Percentiles rank a stretch among this genome's conserved stretches.
phyloP scores from a whole-genome alignment of 37 sponge, comb jelly and placozoan species.

The Hexactinellida sp. region DNA sequence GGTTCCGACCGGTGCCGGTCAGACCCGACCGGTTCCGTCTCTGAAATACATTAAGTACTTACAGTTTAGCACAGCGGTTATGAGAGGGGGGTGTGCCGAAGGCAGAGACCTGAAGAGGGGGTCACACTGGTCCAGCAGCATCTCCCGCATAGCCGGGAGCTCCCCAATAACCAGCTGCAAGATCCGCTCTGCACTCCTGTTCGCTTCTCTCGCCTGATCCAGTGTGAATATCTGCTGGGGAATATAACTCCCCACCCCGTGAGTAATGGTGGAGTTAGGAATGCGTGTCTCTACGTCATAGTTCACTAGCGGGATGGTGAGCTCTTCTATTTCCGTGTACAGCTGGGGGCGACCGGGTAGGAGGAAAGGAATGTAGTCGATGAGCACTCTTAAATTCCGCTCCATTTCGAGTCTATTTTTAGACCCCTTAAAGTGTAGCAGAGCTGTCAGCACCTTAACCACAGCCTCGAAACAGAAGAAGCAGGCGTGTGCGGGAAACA shows the following conservation, averaged over 20 bases:
- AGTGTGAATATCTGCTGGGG: background rate
- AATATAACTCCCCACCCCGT: background rate
- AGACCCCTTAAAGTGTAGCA: background rate
- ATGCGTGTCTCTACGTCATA: background rate
- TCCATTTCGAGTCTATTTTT: background rate
- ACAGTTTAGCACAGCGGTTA: background rate
- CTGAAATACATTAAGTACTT: too few relatives aligned
- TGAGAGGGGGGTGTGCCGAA: background rate
- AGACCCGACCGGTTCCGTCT: too few relatives aligned
- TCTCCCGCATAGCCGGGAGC: background rate
- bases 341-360: background rate
- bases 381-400: background rate
- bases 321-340: background rate
- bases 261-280: background rate
- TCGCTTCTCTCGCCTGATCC: background rate
- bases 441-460: background rate
- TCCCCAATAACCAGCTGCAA: background rate
- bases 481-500: background rate
- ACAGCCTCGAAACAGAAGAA: background rate
- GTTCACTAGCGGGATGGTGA: background rate
- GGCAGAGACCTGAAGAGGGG: background rate
- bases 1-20: too few relatives aligned
- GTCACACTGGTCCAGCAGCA: background rate
- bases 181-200: background rate
- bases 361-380: background rate